Evolutionary conservation across 92 coral and sea anemone genomes (phyloP), one percentile per base, ranked within the genome.

Genomic region (Zoanthus sansibaricus): DNA sequence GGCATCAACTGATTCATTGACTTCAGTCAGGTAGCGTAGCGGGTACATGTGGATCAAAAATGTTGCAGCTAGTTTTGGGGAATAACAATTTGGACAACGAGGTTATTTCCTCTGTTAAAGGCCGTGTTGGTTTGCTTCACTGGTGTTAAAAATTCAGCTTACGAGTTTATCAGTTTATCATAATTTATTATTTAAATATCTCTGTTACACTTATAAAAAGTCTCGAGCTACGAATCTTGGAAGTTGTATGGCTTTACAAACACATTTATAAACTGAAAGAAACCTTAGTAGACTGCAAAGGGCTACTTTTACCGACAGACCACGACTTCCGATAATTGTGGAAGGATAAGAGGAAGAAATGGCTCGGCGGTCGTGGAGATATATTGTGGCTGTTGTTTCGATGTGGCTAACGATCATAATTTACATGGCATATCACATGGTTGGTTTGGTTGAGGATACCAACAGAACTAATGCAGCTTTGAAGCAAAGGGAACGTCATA

Each of bases 381-480:
- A 91, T 70, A 82, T 94, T 77, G 72, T 91, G 47, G 31, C 71
- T 21, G 79, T 94, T 0, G 91, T 94, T 8, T 75, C 98, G 0
- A 31, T 94, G 76, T 94, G 98, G 98, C 83, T 94, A 10, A 87
- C 91, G 7, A 91, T 94, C 51, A 79, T 94, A 0, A 94, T 87
- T 47, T 94, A 93, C 58, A 94, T 94, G 98, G 98, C 93, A 13
- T 94, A 94, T 89, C 94, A 94, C 45, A 90, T 93, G 82, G 79
- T 94, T 14, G 90, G 92, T 7, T 87, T 93, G 44, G 94, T 89
- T 0, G 98, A 92, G 20, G 98, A 94, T 59, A 80, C 96, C 11
- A 94, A 93, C 76, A 90, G 91, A 71, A 83, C 73, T 74, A 90
- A 68, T 17, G 93, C 86, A 0, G 83, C 88, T 12, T 86, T 93